Evolutionary conservation across 1,140 invertebrate species (phyloP).

Genomic region (Drosophila orena): DNA sequence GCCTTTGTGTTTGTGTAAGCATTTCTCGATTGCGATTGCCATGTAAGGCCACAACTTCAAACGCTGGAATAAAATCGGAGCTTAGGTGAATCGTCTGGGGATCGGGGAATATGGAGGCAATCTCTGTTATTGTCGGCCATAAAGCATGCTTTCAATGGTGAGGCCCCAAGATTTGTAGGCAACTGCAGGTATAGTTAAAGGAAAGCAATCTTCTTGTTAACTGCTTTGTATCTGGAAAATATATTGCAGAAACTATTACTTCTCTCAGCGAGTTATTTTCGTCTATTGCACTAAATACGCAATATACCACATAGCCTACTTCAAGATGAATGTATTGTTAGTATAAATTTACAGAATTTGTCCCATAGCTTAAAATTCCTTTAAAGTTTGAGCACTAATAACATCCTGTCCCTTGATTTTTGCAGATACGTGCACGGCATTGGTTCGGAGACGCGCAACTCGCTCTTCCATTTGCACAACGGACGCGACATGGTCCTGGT

Average conservation of each 20-base stretch:
- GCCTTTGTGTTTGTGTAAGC: constrained; percentile 41
- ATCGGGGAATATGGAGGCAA: constrained; percentile 7
- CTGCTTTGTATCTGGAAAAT: no score
- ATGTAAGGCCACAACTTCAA: constrained; percentile 37
- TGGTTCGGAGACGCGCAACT: constrained; percentile 98
- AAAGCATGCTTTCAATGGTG: constrained; percentile 18
- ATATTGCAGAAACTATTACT: no score
- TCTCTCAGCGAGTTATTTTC: no score
- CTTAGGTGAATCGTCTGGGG: constrained; percentile 18
- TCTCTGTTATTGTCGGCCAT: constrained; percentile 12
- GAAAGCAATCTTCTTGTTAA: no score
- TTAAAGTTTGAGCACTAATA: constrained; percentile 16
- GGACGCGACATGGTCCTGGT: constrained; percentile 96
- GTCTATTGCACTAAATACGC: no score
- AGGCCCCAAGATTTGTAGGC: neutral
- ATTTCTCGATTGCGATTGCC: constrained; percentile 37
- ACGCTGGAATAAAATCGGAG: constrained; percentile 34
- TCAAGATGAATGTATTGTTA: no score
- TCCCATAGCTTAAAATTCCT: constrained; percentile 3
- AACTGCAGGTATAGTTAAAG: no score
- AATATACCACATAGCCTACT: no score
- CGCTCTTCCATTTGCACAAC: constrained; percentile 99
- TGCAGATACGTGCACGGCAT: constrained; percentile 97
- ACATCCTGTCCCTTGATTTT: constrained; percentile 26
- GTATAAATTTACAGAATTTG: neutral